These are phyloP conservation scores for Drosophila algonquin DNA, from an alignment of 2,888 invertebrate genomes.

Conservation along the genomic window DNA sequence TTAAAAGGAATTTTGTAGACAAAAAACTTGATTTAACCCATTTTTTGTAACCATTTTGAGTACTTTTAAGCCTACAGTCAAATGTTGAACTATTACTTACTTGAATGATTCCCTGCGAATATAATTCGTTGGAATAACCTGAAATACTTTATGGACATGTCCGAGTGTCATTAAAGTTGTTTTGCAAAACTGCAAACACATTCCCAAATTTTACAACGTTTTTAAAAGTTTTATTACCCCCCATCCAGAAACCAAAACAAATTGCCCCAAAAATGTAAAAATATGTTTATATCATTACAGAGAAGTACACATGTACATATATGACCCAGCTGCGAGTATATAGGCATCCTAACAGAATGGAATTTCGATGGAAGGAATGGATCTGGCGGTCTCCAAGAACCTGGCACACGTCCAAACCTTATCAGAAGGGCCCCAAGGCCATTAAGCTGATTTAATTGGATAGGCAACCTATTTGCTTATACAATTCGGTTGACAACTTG, in stretches of 20 bases:
- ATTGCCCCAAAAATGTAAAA: background rate
- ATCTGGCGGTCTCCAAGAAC: too few species aligned
- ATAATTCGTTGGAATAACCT: too few species aligned
- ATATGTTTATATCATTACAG: background rate
- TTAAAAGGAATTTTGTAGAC: too few species aligned
- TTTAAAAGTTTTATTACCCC: background rate
- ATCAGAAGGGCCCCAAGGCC: background rate
- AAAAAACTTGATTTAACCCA: too few species aligned
- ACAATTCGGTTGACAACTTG: constrained; percentile 8
- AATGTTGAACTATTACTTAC: too few species aligned
- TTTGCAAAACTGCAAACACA: background rate
- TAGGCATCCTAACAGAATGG: background rate
- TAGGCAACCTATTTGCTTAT: constrained; percentile 8
- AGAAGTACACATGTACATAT: too few species aligned
- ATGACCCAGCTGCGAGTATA: too few species aligned
- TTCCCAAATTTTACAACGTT: background rate
- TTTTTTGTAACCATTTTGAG: too few species aligned
- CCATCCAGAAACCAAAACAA: background rate
- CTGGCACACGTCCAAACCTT: background rate
- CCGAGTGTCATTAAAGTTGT: background rate
- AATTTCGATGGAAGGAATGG: background rate
- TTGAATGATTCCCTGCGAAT: too few species aligned
- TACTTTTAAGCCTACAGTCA: too few species aligned
- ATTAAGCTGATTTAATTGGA: background rate
- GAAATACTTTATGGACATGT: too few species aligned